A percentile compares a stretch with the other conserved stretches of the same genome.
Evolutionary conservation across 1,140 invertebrate genomes (phyloP).

Genomic region (Chrysoperla carnea): DNA sequence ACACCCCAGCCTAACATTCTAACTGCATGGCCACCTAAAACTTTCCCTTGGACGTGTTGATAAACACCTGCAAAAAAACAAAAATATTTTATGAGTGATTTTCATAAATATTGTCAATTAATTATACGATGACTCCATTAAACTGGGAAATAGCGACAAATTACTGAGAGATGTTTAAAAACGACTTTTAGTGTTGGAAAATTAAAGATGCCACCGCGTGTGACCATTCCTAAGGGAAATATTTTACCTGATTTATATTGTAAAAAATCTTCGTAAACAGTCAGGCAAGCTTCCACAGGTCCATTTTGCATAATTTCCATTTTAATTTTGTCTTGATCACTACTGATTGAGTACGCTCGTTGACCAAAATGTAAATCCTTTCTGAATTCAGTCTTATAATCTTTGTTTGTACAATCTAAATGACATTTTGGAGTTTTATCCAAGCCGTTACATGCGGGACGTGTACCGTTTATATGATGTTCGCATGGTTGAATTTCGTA

Average conservation of each 20-base stretch:
- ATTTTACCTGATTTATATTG: slow-evolving; percentile 60
- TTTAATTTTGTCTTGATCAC: slow-evolving; percentile 52
- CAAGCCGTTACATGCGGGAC: slow-evolving; percentile 44
- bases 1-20: slow-evolving; percentile 79
- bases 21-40: slow-evolving; percentile 77
- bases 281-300: slow-evolving; percentile 80
- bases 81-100: slow-evolving; percentile 5
- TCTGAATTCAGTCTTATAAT: slow-evolving; percentile 50
- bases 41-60: slow-evolving; percentile 52
- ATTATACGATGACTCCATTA: no score
- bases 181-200: no score
- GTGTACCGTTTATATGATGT: slow-evolving; percentile 67
- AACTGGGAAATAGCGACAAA: no score
- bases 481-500: slow-evolving; percentile 77
- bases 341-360: slow-evolving; percentile 49
- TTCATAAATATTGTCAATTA: neutral
- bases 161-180: no score
- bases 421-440: slow-evolving; percentile 60
- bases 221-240: no score
- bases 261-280: slow-evolving; percentile 76
- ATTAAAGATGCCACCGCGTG: no score
- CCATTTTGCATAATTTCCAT: slow-evolving; percentile 75
- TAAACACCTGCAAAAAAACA: slow-evolving; percentile 55
- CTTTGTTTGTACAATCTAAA: slow-evolving; percentile 40
- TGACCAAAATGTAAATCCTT: slow-evolving; percentile 64